Base-by-base conservation (phyloP, 2,113 vertebrate species). In the Gambusia holbrooki region DNA sequence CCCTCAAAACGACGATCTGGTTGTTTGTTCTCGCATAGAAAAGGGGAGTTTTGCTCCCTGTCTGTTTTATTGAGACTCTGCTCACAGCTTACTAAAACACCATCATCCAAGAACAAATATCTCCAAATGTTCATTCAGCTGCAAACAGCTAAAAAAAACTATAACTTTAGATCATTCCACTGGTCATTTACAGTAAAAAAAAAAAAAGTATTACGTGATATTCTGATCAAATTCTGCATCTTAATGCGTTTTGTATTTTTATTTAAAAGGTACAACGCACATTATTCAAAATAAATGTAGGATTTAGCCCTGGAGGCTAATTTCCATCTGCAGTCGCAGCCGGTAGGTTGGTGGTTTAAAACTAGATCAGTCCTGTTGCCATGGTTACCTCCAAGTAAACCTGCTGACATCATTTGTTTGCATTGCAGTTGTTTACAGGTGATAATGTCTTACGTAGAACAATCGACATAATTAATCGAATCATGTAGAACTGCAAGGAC, bases 21-120 rank as follows among this genome's bases (percentile, higher is more conserved):
- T 27, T 58, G 37, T 54, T 14, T 45, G 1, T 30, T 32, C 9
- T 15, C 28, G 37, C 68, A 35, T 9, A 35, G 33, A 35, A 8
- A 35, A 35, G 33, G 33, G 7, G 33, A 35, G 33, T 66, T 76
- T 74, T 61, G 65, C 64, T 62, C 66, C 73, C 25, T 45, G 33
- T 71, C 40, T 17, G 68, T 73, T 84, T 84, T 87, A 77, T 78
- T 86, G 73, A 73, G 64, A 28, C 77, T 80, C 48, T n/a, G 58
- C 79, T 66, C 79, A 72, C 66, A 79, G 81, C n/a, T 4, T 77
- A 70, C 80, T n/a, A 68, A 66, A 69, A 69, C 65, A n/a, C 3
- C 40, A 37, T 65, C 68, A 71, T 64, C 7, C 29, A 68, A 65
- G 42, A 82, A 82, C 61, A 62, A 74, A 83, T 61, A 11, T 80